These are phyloP conservation scores for Lateolabrax maculatus DNA, from an alignment of 2,797 vertebrate genomes.

Conservation along the genomic window DNA sequence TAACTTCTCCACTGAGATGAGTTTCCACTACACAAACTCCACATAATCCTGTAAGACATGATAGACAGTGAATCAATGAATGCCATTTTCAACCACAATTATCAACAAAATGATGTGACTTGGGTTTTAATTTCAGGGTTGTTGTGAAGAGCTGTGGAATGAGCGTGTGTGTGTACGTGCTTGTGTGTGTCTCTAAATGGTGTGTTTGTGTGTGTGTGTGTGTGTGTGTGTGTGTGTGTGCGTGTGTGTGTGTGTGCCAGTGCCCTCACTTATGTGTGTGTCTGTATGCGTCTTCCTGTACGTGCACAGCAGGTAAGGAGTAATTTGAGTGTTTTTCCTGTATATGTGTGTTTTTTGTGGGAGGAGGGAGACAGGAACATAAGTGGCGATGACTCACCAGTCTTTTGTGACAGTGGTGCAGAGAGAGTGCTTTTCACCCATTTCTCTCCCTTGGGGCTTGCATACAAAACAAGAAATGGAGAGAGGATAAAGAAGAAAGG, in stretches of 20 bases:
- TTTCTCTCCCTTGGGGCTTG: constrained; percentile 76
- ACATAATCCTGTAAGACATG: constrained; percentile 6
- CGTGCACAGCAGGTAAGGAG: constrained; percentile 76
- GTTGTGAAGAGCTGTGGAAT: constrained; percentile 51
- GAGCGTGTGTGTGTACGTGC: constrained; percentile 29
- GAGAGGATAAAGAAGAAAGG: constrained; percentile 69
- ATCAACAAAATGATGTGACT: constrained; percentile 45
- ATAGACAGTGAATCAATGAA: constrained; percentile 28
- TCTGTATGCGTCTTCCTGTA: constrained; percentile 59
- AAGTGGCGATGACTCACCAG: constrained; percentile 86
- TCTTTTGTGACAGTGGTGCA: constrained; percentile 86
- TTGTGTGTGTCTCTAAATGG: background rate
- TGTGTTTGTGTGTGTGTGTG: constrained; percentile 15
- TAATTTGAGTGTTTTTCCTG: constrained; percentile 75
- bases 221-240: constrained; percentile 25
- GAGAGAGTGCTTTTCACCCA: constrained; percentile 83
- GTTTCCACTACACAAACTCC: constrained; percentile 24
- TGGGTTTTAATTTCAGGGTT: constrained; percentile 56
- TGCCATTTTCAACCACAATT: constrained; percentile 38
- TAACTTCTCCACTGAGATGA: constrained; percentile 1
- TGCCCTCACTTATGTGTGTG: constrained; percentile 22
- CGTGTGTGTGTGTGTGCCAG: constrained; percentile 24
- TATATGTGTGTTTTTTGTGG: constrained; percentile 73
- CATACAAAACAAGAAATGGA: constrained; percentile 80
- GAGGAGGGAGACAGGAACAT: constrained; percentile 80